phyloP scores from a whole-genome alignment of 2,888 invertebrate genomes.

The Meta bourneti region DNA sequence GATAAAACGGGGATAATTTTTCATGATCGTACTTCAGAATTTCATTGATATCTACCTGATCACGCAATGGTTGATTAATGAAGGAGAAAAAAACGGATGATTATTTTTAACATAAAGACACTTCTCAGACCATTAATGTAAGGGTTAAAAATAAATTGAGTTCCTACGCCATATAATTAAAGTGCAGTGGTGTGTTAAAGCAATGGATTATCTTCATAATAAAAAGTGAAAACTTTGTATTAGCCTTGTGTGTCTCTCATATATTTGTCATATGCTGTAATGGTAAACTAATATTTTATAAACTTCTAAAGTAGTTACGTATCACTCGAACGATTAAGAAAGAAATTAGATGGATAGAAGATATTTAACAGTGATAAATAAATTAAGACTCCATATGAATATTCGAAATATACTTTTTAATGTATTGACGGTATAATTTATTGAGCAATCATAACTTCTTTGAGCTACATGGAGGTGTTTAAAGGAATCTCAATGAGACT shows the following conservation, averaged over 20 bases:
- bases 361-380: neutral
- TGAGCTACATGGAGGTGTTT: no score
- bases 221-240: neutral
- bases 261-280: neutral
- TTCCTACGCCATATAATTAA: neutral
- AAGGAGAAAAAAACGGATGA: neutral
- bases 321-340: neutral
- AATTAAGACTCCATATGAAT: neutral
- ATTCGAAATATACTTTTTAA: neutral
- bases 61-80: slow-evolving; percentile 41
- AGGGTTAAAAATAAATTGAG: neutral
- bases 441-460: no score
- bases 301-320: neutral
- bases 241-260: neutral
- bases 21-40: slow-evolving; percentile 8
- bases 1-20: slow-evolving; percentile 15
- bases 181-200: neutral
- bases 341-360: neutral
- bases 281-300: neutral
- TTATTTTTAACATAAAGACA: neutral
- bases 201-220: neutral
- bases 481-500: no score
- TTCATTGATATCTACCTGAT: slow-evolving; percentile 51
- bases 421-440: no score
- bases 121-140: neutral